Conservation (phyloP, 2,888 invertebrate species). For the Tinea semifulvella region DNA sequence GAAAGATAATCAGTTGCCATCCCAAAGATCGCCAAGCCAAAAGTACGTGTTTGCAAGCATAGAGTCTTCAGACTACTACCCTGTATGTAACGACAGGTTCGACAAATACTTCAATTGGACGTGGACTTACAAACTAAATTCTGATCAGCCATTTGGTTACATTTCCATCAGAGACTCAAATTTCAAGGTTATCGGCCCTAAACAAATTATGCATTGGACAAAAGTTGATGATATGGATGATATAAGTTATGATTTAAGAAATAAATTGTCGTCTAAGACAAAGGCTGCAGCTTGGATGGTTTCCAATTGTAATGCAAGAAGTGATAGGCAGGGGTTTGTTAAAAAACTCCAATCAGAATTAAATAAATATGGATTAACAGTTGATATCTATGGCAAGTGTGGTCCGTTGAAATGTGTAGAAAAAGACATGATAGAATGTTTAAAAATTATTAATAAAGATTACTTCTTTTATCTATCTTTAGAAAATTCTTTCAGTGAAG, state of each 20-base stretch:
- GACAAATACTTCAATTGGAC: slow-evolving; percentile 23
- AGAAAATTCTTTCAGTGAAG: slow-evolving; percentile 14
- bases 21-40: slow-evolving; percentile 31
- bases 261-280: slow-evolving; percentile 10
- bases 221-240: slow-evolving; percentile 4
- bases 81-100: slow-evolving; percentile 16
- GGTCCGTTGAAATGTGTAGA: slow-evolving; percentile 12
- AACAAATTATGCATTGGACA: slow-evolving; percentile 14
- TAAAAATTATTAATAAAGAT: slow-evolving; percentile 1
- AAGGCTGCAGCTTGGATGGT: slow-evolving; percentile 17
- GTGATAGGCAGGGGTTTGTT: slow-evolving; percentile 11
- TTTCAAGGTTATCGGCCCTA: slow-evolving; percentile 12
- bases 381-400: slow-evolving; percentile 17
- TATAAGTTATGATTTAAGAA: slow-evolving; percentile 3
- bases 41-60: slow-evolving; percentile 31
- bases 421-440: slow-evolving; percentile 8
- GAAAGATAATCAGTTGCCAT: slow-evolving; percentile 23
- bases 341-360: slow-evolving; percentile 12
- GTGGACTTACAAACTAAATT: slow-evolving; percentile 21
- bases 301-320: slow-evolving; percentile 15
- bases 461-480: slow-evolving; percentile 14
- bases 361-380: slow-evolving; percentile 4
- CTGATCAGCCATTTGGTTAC: slow-evolving; percentile 21
- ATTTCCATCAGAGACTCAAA: slow-evolving; percentile 17
- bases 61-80: slow-evolving; percentile 21